Evolutionary conservation across 2,797 vertebrate genomes (phyloP).

Genomic region (Rhinophrynus dorsalis): DNA sequence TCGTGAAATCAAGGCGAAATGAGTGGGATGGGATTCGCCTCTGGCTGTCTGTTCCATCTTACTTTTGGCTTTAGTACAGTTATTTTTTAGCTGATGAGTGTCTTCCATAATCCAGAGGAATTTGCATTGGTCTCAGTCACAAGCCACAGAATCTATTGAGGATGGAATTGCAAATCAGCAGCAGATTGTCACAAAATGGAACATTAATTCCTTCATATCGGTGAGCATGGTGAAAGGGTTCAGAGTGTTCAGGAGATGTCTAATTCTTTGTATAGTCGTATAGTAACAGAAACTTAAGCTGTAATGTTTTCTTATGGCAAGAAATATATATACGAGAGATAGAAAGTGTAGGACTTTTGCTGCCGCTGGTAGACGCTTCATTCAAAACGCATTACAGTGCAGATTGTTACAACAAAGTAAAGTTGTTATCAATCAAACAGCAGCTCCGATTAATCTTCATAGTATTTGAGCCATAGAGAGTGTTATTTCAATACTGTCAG

Average conservation of each 20-base stretch:
- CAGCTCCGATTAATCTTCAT: too few species aligned
- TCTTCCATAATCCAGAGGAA: slow-evolving; percentile 4
- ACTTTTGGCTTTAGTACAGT: slow-evolving; percentile 1
- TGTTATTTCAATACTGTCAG: too few species aligned
- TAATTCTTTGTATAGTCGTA: too few species aligned
- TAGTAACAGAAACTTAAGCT: too few species aligned
- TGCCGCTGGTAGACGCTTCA: too few species aligned
- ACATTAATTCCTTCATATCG: slow-evolving; percentile 9
- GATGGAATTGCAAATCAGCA: neutral
- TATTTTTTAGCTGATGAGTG: slow-evolving; percentile 18
- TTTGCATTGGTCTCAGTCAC: neutral
- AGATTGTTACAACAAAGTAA: too few species aligned
- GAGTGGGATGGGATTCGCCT: slow-evolving; percentile 36
- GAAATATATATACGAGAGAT: too few species aligned
- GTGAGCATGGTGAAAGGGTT: neutral
- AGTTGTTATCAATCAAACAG: too few species aligned
- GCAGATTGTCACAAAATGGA: slow-evolving; percentile 2
- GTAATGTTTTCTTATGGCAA: too few species aligned
- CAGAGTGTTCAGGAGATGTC: neutral
- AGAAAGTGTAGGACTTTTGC: too few species aligned
- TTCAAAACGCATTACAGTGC: too few species aligned
- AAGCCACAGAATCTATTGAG: neutral
- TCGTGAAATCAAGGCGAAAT: neutral
- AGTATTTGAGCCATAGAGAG: too few species aligned
- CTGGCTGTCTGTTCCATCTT: neutral